A percentile compares a stretch with the other conserved stretches of the same genome.
Conservation (phyloP, 2,797 vertebrate species). For the Spatula clypeata region DNA sequence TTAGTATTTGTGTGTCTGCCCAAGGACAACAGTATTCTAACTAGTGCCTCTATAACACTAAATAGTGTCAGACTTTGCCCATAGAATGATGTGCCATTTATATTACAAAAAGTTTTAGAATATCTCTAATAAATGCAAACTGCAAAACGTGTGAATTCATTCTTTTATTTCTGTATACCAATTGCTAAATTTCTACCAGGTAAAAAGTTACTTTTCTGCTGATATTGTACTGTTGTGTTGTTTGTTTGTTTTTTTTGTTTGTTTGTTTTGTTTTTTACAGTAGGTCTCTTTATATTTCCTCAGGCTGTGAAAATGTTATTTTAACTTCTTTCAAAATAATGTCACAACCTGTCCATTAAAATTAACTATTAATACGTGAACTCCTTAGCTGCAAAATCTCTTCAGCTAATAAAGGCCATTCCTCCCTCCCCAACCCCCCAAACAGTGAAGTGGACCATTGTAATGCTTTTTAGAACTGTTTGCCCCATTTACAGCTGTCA, state of each 20-base stretch:
- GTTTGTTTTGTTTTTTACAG: neutral
- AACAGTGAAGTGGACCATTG: conserved; percentile 3
- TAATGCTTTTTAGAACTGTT: conserved; percentile 15
- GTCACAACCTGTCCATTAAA: conserved; percentile 55
- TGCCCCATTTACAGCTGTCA: conserved; percentile 51
- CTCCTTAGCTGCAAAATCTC: conserved; percentile 5
- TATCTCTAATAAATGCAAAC: neutral
- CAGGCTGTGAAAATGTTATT: conserved; percentile 52
- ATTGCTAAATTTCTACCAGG: neutral
- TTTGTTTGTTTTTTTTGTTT: neutral
- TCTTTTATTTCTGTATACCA: neutral
- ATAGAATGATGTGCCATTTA: neutral
- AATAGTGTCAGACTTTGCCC: neutral
- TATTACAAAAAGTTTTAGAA: neutral
- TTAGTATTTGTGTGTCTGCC: neutral
- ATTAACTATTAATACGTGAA: conserved; percentile 45
- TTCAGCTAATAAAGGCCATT: conserved; percentile 49
- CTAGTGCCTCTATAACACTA: neutral
- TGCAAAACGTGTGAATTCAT: neutral
- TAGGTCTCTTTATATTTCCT: conserved; percentile 15
- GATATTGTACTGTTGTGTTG: neutral
- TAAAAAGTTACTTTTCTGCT: neutral
- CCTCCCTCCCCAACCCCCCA: neutral
- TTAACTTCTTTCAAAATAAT: conserved; percentile 62
- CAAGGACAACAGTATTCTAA: neutral